A percentile compares a stretch with the other conserved stretches of the same genome.
Evolutionary conservation across 2,888 invertebrate genomes (phyloP).

Genomic region (Anticlea derivata): DNA sequence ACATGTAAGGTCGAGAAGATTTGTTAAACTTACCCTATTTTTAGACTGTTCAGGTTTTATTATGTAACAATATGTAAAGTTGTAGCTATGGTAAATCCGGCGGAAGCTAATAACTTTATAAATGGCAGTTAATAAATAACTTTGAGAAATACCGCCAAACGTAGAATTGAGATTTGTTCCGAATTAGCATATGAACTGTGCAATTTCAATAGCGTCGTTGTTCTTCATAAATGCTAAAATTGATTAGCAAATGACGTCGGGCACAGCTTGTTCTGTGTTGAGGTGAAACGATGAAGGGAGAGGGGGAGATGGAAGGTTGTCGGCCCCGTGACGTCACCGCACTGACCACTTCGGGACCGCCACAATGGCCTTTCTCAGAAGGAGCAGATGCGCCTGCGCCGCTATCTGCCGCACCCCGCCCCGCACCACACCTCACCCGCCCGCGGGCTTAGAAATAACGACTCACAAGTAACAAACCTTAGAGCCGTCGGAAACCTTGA

Average conservation of each 20-base stretch:
- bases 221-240: constrained; percentile 45
- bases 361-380: constrained; percentile 81
- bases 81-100: constrained; percentile 13
- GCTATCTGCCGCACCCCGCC: constrained; percentile 64
- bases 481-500: constrained; percentile 38
- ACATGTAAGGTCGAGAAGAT: constrained; percentile 11
- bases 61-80: constrained; percentile 6
- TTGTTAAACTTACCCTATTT: constrained; percentile 10
- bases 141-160: constrained; percentile 22
- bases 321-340: constrained; percentile 82
- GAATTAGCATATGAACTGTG: constrained; percentile 37
- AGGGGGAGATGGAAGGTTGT: constrained; percentile 72
- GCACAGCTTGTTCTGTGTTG: constrained; percentile 37
- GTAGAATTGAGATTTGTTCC: constrained; percentile 16
- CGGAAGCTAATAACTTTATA: constrained; percentile 7
- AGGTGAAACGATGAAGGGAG: constrained; percentile 37
- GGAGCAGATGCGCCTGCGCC: constrained; percentile 78
- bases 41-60: constrained; percentile 9
- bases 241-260: constrained; percentile 48
- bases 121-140: constrained; percentile 24
- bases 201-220: constrained; percentile 27
- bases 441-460: constrained; percentile 51
- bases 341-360: constrained; percentile 78
- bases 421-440: constrained; percentile 50
- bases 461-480: constrained; percentile 32